Evolutionary conservation across 2,113 vertebrate genomes (phyloP).

Genomic region (Casuarius casuarius): DNA sequence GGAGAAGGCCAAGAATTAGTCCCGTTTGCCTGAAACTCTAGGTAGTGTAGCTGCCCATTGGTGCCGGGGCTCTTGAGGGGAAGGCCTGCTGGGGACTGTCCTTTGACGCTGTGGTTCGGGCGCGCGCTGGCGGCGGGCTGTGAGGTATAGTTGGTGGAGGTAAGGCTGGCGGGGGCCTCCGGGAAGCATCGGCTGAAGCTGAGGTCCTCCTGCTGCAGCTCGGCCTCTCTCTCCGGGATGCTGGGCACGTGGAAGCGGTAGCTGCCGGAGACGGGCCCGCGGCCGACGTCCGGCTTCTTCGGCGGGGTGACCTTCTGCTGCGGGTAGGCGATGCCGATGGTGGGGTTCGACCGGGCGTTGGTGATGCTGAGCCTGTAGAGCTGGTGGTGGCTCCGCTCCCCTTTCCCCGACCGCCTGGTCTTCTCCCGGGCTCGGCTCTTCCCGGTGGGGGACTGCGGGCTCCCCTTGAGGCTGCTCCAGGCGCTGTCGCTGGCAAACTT

Average conservation of each 20-base stretch:
- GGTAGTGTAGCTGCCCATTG: constrained; percentile 81
- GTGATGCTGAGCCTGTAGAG: constrained; percentile 86
- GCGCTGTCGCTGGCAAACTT: constrained; percentile 80
- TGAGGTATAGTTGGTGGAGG: constrained; percentile 91
- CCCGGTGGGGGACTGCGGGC: constrained; percentile 81
- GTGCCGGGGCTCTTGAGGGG: constrained; percentile 67
- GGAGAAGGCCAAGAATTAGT: constrained; percentile 84
- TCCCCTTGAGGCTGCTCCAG: constrained; percentile 82
- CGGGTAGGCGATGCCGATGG: constrained; percentile 88
- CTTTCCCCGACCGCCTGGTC: constrained; percentile 78
- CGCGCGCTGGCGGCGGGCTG: constrained; percentile 75
- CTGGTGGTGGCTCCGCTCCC: constrained; percentile 85
- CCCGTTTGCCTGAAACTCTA: constrained; percentile 84
- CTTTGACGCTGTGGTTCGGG: constrained; percentile 68
- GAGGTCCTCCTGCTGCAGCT: constrained; percentile 84
- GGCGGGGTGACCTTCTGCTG: constrained; percentile 85
- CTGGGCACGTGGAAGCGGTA: constrained; percentile 85
- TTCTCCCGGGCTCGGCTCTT: constrained; percentile 83
- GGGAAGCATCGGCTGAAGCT: constrained; percentile 84
- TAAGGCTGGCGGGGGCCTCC: constrained; percentile 81
- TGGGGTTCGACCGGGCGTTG: constrained; percentile 82
- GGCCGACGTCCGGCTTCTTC: constrained; percentile 81
- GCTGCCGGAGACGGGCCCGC: constrained; percentile 76
- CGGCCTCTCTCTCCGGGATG: constrained; percentile 80
- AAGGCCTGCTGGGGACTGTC: constrained; percentile 72